Evolutionary conservation across 2,113 vertebrate genomes (phyloP).

Genomic region (Myotis yumanensis): DNA sequence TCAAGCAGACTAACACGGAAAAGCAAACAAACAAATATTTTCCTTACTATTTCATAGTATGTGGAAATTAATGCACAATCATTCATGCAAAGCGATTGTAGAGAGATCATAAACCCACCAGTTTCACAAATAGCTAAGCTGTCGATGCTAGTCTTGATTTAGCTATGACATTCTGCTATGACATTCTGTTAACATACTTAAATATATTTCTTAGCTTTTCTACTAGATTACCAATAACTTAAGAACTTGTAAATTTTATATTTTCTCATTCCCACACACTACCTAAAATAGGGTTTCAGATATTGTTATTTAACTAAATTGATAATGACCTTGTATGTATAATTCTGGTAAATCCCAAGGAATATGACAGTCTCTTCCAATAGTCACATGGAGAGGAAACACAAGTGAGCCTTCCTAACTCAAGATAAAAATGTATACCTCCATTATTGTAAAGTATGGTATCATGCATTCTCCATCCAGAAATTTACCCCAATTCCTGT

Average conservation of each 20-base stretch:
- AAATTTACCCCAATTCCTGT: background rate
- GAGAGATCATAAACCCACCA: background rate
- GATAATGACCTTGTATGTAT: background rate
- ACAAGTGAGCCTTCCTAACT: background rate
- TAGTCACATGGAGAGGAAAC: background rate
- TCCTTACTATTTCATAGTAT: conserved; percentile 28
- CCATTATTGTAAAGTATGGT: background rate
- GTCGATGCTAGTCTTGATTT: background rate
- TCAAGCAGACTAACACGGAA: background rate
- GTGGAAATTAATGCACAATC: background rate
- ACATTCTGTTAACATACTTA: background rate
- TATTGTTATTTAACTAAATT: background rate
- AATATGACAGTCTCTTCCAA: background rate
- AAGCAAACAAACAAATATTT: background rate
- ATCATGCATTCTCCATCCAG: background rate
- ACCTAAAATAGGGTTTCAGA: background rate
- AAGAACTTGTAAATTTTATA: background rate
- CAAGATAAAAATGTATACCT: background rate
- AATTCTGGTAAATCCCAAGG: background rate
- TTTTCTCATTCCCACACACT: background rate
- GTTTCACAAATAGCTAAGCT: background rate
- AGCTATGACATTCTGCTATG: background rate
- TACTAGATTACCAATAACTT: background rate
- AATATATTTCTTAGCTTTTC: conserved; percentile 27
- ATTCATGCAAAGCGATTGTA: background rate